Percentiles rank a stretch among this genome's conserved stretches.
phyloP scores from a whole-genome alignment of 2,888 invertebrate genomes.

The Apamea monoglypha region DNA sequence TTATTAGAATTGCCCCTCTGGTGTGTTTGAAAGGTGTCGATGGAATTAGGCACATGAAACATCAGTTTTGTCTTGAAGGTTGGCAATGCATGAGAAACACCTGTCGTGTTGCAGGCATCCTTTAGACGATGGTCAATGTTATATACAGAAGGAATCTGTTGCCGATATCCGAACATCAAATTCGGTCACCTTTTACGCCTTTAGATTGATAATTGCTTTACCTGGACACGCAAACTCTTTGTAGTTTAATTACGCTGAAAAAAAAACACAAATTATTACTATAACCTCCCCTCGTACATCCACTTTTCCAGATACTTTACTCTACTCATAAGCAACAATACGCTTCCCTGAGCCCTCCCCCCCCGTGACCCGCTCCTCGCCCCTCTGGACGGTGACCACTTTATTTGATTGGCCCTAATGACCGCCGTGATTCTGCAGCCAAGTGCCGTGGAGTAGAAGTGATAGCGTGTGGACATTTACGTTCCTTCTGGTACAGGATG shows the following conservation, averaged over 20 bases:
- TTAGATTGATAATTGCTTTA: no score
- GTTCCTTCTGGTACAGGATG: slow-evolving; percentile 31
- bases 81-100: not conserved
- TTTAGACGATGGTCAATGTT: no score
- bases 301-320: slow-evolving; percentile 47
- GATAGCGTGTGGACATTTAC: slow-evolving; percentile 46
- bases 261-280: not conserved
- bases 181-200: not conserved
- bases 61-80: not conserved
- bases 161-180: not conserved
- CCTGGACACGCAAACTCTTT: not conserved
- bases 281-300: slow-evolving; percentile 6
- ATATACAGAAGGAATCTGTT: not conserved
- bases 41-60: not conserved
- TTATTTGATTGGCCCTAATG: slow-evolving; percentile 81
- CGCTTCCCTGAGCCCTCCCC: slow-evolving; percentile 21
- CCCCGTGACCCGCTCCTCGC: slow-evolving; percentile 8
- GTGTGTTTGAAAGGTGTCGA: no score
- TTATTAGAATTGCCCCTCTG: no score
- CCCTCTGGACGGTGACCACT: slow-evolving; percentile 74
- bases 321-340: slow-evolving; percentile 60
- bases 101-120: not conserved
- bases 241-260: not conserved
- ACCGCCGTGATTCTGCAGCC: slow-evolving; percentile 69
- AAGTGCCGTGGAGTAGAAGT: slow-evolving; percentile 52